Conservation (phyloP, 2,888 invertebrate species). For the Apamea anceps region DNA sequence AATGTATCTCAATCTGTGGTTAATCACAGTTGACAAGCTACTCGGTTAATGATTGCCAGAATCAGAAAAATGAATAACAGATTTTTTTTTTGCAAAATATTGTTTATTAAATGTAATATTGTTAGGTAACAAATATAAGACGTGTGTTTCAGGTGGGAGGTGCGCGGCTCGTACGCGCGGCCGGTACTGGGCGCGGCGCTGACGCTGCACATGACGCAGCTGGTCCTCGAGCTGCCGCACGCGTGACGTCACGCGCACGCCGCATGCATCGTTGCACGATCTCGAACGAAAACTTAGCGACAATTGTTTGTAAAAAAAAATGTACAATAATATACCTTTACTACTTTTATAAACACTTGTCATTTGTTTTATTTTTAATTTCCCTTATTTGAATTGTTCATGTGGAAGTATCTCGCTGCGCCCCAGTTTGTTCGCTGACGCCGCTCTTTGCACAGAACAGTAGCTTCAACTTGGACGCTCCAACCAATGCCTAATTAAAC, state of each 20-base stretch:
- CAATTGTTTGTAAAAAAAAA: background rate
- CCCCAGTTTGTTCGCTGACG: background rate
- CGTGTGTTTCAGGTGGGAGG: constrained; percentile 69
- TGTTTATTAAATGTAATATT: background rate
- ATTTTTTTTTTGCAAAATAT: background rate
- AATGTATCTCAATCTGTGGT: background rate
- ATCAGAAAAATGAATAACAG: background rate
- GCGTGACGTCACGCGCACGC: constrained; percentile 53
- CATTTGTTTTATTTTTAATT: constrained; percentile 20
- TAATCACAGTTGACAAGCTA: background rate
- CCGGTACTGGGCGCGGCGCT: constrained; percentile 76
- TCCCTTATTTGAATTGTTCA: background rate
- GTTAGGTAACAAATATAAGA: background rate
- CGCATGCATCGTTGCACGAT: background rate
- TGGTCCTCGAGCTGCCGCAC: constrained; percentile 67
- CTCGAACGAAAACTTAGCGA: background rate
- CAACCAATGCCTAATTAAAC: constrained; percentile 67
- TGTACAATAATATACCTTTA: constrained; percentile 4
- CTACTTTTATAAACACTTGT: background rate
- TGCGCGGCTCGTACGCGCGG: constrained; percentile 75
- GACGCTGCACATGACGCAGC: constrained; percentile 74
- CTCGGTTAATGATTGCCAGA: background rate
- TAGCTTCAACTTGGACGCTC: constrained; percentile 68
- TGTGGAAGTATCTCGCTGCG: constrained; percentile 2
- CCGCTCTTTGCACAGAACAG: constrained; percentile 58